Conservation (phyloP, 2,888 invertebrate species). For the Tenthredo mesomela region DNA sequence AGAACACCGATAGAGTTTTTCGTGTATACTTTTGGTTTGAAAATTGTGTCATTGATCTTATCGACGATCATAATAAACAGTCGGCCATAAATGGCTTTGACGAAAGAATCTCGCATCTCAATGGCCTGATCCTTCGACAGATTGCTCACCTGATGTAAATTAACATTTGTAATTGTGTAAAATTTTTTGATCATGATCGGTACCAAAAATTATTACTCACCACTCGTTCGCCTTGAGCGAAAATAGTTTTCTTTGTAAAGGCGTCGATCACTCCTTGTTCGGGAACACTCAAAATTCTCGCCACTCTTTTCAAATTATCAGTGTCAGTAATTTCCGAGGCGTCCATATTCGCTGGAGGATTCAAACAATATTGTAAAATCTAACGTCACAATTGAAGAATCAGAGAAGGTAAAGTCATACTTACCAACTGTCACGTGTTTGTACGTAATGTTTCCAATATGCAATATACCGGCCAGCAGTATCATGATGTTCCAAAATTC, state of each 20-base stretch:
- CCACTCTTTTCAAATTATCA: slow-evolving; percentile 84
- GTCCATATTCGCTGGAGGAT: slow-evolving; percentile 87
- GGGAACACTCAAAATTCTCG: slow-evolving; percentile 86
- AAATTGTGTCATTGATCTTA: slow-evolving; percentile 93
- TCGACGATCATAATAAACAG: slow-evolving; percentile 94
- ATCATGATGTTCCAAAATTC: slow-evolving; percentile 93
- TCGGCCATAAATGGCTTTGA: slow-evolving; percentile 95
- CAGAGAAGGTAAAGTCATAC: slow-evolving; percentile 40
- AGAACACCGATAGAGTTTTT: slow-evolving; percentile 92
- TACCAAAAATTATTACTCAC: slow-evolving; percentile 70
- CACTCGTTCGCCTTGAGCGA: slow-evolving; percentile 90
- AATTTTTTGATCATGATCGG: not conserved
- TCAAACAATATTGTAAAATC: not conserved
- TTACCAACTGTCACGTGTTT: slow-evolving; percentile 82
- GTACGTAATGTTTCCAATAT: slow-evolving; percentile 95
- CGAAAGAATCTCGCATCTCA: slow-evolving; percentile 95
- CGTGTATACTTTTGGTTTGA: slow-evolving; percentile 81
- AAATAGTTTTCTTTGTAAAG: slow-evolving; percentile 92
- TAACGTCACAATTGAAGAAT: slow-evolving; percentile 2
- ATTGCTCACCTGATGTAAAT: slow-evolving; percentile 79
- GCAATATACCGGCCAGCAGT: slow-evolving; percentile 92
- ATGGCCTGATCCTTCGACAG: slow-evolving; percentile 87
- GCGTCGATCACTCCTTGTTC: slow-evolving; percentile 87
- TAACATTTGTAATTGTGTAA: not conserved
- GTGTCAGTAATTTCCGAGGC: slow-evolving; percentile 91